Evolutionary conservation across 1,140 invertebrate genomes (phyloP).

Genomic region (Oppia nitens): DNA sequence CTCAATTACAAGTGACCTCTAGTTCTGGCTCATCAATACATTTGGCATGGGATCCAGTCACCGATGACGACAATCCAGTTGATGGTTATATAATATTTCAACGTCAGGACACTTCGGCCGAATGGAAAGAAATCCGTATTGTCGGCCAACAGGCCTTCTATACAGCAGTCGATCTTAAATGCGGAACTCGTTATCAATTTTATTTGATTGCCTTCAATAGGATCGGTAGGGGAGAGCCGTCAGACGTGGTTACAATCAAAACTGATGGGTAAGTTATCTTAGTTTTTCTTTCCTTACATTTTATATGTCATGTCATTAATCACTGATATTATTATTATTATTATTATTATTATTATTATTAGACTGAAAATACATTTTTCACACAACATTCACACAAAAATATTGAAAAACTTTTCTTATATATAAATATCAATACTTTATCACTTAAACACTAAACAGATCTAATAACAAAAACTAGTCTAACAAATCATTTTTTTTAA

Average conservation of each 20-base stretch:
- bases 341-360: too few species aligned
- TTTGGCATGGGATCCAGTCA: slow-evolving; percentile 18
- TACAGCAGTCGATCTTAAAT: slow-evolving; percentile 50
- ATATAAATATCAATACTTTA: too few species aligned
- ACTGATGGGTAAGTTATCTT: slow-evolving; percentile 26
- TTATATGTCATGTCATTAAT: neutral
- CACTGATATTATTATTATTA: neutral
- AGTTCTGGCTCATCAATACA: slow-evolving; percentile 16
- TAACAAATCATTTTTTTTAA: too few species aligned
- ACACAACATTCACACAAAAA: too few species aligned
- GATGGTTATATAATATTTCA: slow-evolving; percentile 10
- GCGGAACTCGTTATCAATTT: slow-evolving; percentile 46
- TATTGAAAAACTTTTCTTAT: too few species aligned
- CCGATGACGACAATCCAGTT: slow-evolving; percentile 14
- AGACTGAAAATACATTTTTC: too few species aligned
- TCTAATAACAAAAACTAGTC: too few species aligned
- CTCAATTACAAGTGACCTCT: slow-evolving; percentile 16
- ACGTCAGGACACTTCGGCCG: slow-evolving; percentile 13
- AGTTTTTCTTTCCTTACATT: neutral
- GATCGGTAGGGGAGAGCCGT: slow-evolving; percentile 27
- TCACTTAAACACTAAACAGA: too few species aligned
- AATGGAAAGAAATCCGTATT: slow-evolving; percentile 43
- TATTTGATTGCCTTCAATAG: slow-evolving; percentile 29
- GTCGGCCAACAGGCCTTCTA: slow-evolving; percentile 46
- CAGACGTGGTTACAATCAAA: slow-evolving; percentile 25